Evolutionary conservation across 2,797 vertebrate genomes (phyloP).

Genomic region (Decapterus maruadsi): DNA sequence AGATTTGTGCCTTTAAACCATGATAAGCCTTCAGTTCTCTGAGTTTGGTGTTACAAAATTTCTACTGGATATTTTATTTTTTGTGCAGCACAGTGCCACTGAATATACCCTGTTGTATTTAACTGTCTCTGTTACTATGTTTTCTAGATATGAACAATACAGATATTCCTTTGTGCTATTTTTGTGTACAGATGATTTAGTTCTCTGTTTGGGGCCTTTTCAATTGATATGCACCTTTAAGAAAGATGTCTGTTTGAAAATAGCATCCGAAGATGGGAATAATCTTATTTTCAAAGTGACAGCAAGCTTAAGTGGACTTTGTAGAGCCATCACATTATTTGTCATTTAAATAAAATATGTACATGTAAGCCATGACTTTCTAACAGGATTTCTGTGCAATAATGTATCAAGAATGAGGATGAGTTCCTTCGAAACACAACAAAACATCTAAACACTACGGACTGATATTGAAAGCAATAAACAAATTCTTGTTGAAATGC

Average conservation of each 20-base stretch:
- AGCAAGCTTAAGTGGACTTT: constrained; percentile 40
- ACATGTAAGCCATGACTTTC: constrained; percentile 5
- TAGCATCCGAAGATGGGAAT: constrained; percentile 8
- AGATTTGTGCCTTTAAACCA: constrained; percentile 64
- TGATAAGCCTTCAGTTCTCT: constrained; percentile 48
- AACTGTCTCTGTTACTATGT: constrained; percentile 18
- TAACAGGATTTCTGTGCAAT: neutral
- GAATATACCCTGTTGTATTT: constrained; percentile 25
- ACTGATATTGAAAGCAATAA: constrained; percentile 13
- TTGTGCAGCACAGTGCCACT: constrained; percentile 39
- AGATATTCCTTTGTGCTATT: constrained; percentile 40
- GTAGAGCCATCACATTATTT: constrained; percentile 37
- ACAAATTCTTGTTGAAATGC: constrained; percentile 52
- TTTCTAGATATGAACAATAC: constrained; percentile 14
- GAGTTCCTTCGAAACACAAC: neutral
- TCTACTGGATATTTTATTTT: constrained; percentile 27
- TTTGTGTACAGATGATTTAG: constrained; percentile 36
- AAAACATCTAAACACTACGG: neutral
- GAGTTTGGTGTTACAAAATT: constrained; percentile 36
- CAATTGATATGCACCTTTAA: constrained; percentile 54
- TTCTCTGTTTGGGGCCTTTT: constrained; percentile 42
- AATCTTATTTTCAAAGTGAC: constrained; percentile 32
- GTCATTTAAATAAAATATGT: constrained; percentile 54
- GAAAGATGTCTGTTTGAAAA: constrained; percentile 31
- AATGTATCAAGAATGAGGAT: neutral